Evolutionary conservation across 2,113 vertebrate species (phyloP), one percentile per base, ranked within the genome.

Genomic region (Ammodytes dubius): DNA sequence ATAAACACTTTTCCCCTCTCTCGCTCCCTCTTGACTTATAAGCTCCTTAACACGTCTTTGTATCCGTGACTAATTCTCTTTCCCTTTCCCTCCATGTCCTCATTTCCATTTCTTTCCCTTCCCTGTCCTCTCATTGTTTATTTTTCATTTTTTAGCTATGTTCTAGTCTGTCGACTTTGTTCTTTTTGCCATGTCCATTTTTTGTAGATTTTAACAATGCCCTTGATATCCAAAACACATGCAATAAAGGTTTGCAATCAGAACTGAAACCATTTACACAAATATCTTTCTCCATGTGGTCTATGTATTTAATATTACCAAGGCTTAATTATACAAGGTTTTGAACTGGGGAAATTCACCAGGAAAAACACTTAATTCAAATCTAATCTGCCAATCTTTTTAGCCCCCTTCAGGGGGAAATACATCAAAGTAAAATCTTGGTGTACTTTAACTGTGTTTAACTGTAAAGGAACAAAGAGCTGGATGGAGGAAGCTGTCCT

Each of bases 61-160:
- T 59, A 79, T 72, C 82, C 58, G 37, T 85, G 79, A 83, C 84
- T 74, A 81, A 72, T 79, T 84, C 66, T 54, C 47, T 70, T 78
- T 72, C 70, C 40, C 58, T 71, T 60, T 58, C 79, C 49, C 27
- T 52, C 58, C 56, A 50, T 50, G 49, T 69, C 52, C 54, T 84
- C 59, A 65, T 84, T 82, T 87, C 61, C 68, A 63, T 60, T 66
- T 76, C 27, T 10, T 52, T 35, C 17, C 17, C 39, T 57, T 17
- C 45, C 10, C 14, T 46, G 27, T 53, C 37, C 50, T 65, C 9
- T 59, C 57, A 27, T 63, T 74, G 39, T 60, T 45, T 76, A 56
- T 53, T 46, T 9, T 65, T 68, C 43, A 60, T 15, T 61, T 19
- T 3, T 60, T 70, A 0, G 14, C 35, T 64, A 45, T 46, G 39